Evolutionary conservation across 2,113 vertebrate genomes (phyloP).

Genomic region (Suncus etruscus): DNA sequence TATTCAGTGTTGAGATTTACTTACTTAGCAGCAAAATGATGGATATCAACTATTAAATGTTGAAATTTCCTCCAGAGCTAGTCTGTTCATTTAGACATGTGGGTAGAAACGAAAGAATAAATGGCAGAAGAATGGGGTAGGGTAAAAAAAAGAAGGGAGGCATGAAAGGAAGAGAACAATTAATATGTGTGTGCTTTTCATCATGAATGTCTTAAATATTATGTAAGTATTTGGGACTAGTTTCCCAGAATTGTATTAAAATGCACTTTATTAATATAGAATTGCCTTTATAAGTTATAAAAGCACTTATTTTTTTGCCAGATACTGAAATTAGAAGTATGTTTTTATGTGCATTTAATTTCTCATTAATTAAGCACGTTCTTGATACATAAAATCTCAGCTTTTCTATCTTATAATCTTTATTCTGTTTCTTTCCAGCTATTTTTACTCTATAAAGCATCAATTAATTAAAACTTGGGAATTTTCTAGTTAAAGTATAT

Average conservation of each 20-base stretch:
- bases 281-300: constrained; percentile 5
- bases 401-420: neutral
- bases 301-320: neutral
- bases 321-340: neutral
- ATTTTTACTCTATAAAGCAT: neutral
- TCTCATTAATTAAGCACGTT: neutral
- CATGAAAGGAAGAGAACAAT: neutral
- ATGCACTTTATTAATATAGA: neutral
- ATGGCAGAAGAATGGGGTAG: rapidly evolving
- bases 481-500: neutral
- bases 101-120: neutral
- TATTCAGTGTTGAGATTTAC: constrained; percentile 73
- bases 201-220: neutral
- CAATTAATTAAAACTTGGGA: neutral
- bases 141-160: neutral
- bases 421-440: neutral
- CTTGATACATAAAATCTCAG: neutral
- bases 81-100: neutral
- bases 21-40: constrained; percentile 47
- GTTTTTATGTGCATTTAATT: neutral
- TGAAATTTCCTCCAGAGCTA: neutral
- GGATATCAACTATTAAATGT: neutral
- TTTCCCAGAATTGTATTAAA: neutral
- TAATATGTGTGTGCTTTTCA: neutral
- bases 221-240: neutral